Evolutionary conservation across 2,113 vertebrate species (phyloP).

Genomic region (Anguilla japonica): DNA sequence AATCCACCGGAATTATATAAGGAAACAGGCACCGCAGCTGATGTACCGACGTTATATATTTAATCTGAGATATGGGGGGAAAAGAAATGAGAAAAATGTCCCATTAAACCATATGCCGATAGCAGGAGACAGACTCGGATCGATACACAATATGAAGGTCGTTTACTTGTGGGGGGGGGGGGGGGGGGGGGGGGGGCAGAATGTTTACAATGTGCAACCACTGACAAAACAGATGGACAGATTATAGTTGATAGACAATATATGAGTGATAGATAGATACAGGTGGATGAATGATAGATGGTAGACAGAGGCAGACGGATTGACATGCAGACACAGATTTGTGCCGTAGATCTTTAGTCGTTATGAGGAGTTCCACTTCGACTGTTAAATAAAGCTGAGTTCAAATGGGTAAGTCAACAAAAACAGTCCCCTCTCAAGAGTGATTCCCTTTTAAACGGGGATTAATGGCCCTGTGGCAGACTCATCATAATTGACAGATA

Average conservation of each 20-base stretch:
- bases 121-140: neutral
- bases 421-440: neutral
- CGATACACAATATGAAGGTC: constrained; percentile 3
- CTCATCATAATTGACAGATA: constrained; percentile 18
- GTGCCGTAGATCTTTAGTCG: neutral
- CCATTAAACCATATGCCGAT: constrained; percentile 40
- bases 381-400: neutral
- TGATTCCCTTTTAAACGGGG: neutral
- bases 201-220: neutral
- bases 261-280: too few relatives aligned
- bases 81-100: constrained; percentile 58
- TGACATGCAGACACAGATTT: neutral
- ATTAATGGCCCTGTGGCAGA: neutral
- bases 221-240: neutral
- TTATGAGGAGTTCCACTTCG: neutral
- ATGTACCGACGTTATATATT: constrained; percentile 67
- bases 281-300: neutral
- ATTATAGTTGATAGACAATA: too few relatives aligned
- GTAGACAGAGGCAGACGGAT: neutral
- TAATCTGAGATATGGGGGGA: constrained; percentile 54
- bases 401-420: neutral
- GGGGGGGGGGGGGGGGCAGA: neutral
- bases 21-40: constrained; percentile 60
- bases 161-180: neutral
- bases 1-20: constrained; percentile 70